These are phyloP conservation scores for Tokudaia tokunoshimensis DNA, from an alignment of 2,797 vertebrate genomes.

Conservation along the genomic window DNA sequence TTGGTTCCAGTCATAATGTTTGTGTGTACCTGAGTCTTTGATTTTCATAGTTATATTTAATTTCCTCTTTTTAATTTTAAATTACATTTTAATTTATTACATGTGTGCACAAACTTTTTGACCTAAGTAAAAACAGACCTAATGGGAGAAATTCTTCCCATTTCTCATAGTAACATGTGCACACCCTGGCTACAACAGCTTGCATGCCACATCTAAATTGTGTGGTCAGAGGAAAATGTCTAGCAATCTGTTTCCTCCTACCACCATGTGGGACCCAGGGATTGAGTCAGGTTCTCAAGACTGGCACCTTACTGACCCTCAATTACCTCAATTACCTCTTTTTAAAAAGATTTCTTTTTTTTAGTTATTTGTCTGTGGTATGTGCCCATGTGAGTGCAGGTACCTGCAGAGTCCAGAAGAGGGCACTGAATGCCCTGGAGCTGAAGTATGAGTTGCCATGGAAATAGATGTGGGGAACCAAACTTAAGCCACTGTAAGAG, in stretches of 20 bases:
- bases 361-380: background rate
- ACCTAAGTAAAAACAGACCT: conserved; percentile 78
- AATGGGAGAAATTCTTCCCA: conserved; percentile 75
- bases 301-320: background rate
- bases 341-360: background rate
- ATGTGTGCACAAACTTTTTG: conserved; percentile 43
- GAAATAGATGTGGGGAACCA: background rate
- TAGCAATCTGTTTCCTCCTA: background rate
- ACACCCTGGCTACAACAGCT: background rate
- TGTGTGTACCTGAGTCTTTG: background rate
- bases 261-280: background rate
- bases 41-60: background rate
- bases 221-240: background rate
- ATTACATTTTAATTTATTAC: background rate
- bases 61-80: background rate
- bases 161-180: conserved; percentile 70
- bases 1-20: background rate
- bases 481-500: background rate
- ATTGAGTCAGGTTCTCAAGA: background rate
- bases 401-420: background rate
- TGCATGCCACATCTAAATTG: background rate
- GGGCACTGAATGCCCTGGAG: background rate
- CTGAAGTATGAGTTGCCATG: background rate
- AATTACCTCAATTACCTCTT: background rate
- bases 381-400: background rate